Evolutionary conservation across 2,797 vertebrate species (phyloP), one percentile per base, ranked within the genome.

Genomic region (Chaunax sp.): DNA sequence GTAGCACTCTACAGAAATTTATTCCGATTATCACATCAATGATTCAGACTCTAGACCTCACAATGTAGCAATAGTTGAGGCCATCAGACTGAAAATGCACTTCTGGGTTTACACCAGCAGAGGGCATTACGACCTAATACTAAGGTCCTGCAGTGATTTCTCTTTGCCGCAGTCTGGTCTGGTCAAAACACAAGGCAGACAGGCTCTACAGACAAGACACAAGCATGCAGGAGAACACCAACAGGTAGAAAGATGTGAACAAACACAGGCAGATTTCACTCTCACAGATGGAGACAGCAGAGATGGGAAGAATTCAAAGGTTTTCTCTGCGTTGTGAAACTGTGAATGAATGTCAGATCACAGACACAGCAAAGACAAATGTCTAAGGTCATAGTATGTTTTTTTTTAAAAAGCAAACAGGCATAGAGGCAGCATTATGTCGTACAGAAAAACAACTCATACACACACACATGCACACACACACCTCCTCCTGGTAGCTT

Each of bases 401-500:
- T 30, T 30, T 30, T 30, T 30, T n/a, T n/a, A n/a, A n/a, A n/a
- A n/a, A n/a, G n/a, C n/a, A n/a, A n/a, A n/a, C n/a, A n/a, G n/a
- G n/a, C n/a, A n/a, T n/a, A n/a, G n/a, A 30, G 28, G 28, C 28
- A 30, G 5, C 28, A 9, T 9, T 15, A 44, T 15, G 41, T 15
- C 6, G 18, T 19, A 19, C 41, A 50, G 13, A 50, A 25, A 15
- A 20, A 25, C 11, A 12, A 75, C 2, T 53, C 1, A 65, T 8
- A 50, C 37, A 25, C 6, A 18, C 20, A 56, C 35, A 71, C 10
- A 45, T 7, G 59, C 37, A 66, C 40, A 72, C 33, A 87, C 81
- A 50, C 43, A 99, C 98, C 97, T 99, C 96, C 76, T 96, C 94
- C 82, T 98, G 96, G 87, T 97, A 99, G 93, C 96, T 99, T 18